Percentiles rank a stretch among this genome's conserved stretches.
These are phyloP conservation scores for Selenia dentaria DNA, from an alignment of 2,888 invertebrate species.

Conservation along the genomic window DNA sequence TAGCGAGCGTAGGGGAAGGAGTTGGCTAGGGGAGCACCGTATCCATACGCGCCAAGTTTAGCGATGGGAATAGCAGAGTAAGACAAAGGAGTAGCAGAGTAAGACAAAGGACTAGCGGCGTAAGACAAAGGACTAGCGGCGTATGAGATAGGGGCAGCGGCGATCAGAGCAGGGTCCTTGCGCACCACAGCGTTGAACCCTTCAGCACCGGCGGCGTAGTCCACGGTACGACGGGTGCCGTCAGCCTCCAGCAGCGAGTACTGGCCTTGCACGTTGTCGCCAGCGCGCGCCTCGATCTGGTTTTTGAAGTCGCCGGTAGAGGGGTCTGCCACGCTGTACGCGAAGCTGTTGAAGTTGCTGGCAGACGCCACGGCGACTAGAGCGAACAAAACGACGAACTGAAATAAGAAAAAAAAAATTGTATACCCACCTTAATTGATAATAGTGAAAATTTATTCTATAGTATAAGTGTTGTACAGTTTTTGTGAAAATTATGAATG, in stretches of 20 bases:
- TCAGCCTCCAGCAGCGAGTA: slow-evolving; percentile 75
- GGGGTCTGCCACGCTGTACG: slow-evolving; percentile 78
- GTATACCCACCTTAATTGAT: not conserved
- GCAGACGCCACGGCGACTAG: slow-evolving; percentile 52
- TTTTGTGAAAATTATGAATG: not conserved
- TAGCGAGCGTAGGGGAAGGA: slow-evolving; percentile 36
- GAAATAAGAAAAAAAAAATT: slow-evolving; percentile 13
- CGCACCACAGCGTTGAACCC: slow-evolving; percentile 83
- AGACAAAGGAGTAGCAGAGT: no score
- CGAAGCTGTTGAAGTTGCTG: slow-evolving; percentile 65
- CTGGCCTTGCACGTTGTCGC: slow-evolving; percentile 47
- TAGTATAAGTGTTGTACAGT: not conserved
- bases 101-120: no score
- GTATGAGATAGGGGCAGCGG: slow-evolving; percentile 36
- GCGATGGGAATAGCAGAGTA: slow-evolving; percentile 22
- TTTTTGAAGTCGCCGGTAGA: slow-evolving; percentile 79
- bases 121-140: slow-evolving; percentile 31
- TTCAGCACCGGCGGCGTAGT: slow-evolving; percentile 78
- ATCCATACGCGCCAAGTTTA: slow-evolving; percentile 35
- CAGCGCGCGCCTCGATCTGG: slow-evolving; percentile 61
- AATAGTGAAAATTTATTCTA: not conserved
- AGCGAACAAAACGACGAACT: slow-evolving; percentile 62
- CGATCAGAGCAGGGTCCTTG: slow-evolving; percentile 63
- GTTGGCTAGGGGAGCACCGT: slow-evolving; percentile 35
- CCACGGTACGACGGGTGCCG: slow-evolving; percentile 78